Evolutionary conservation across 1,140 invertebrate genomes (phyloP), one percentile per base, ranked within the genome.

Genomic region (Ceratosolen fusciceps): DNA sequence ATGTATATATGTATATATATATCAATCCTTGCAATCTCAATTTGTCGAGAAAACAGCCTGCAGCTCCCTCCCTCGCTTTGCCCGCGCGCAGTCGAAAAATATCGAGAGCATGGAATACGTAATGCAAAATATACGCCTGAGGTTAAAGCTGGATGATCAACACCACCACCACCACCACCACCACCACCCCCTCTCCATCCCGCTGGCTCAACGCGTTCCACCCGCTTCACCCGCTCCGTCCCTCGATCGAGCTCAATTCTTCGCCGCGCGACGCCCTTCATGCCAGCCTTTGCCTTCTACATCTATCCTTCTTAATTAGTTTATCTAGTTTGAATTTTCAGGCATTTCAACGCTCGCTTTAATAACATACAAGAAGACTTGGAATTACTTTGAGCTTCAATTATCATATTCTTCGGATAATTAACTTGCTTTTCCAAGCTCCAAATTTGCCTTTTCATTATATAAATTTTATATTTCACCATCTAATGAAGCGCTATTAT

Each of bases 21-120:
- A 78, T 78, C 77, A 39, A 71, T 7, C 21, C 47, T 31, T 79
- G 56, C 70, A 56, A 74, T 79, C 76, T 72, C 56, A 39, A 62
- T 60, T 62, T 34, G 21, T 49, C 58, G 4, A 58, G 37, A 62
- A 71, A 78, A 78, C 34, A 72, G 54, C 34, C 68, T 34, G 2
- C 26, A 26, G 54, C 37, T 47, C 8, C 24, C 0, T 24, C 10
- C 52, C 29, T 31, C 29, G n/a, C 19, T 43, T 72, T 54, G 34
- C 47, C 29, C 21, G 14, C 9, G 21, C 14, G 52, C 19, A 72
- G 52, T 2, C 76, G 68, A 78, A 78, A 78, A 78, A 62, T 52
- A 19, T 34, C 39, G 75, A 76, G 56, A 76, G 24, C 29, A 52
- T n/a, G 52, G 54, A 47, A 70, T 70, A 49, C 47, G 52, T 62